These are phyloP conservation scores for Pandemis cinnamomeana DNA, from an alignment of 2,888 invertebrate species.

Conservation along the genomic window DNA sequence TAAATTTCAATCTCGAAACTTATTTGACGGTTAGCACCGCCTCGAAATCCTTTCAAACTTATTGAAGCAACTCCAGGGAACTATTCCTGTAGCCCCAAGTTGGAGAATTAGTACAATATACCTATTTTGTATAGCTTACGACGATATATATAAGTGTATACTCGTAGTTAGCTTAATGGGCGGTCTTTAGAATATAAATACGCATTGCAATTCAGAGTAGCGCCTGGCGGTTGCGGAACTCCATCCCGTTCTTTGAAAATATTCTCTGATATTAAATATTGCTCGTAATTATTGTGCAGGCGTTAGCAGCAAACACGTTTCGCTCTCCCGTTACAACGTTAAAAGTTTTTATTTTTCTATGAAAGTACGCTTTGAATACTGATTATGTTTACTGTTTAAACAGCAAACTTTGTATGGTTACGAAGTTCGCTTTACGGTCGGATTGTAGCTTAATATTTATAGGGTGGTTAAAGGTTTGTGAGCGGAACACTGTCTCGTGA, in stretches of 20 bases:
- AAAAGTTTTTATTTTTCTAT: conserved; percentile 39
- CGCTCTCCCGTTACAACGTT: conserved; percentile 24
- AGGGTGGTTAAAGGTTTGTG: conserved; percentile 45
- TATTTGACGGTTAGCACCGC: conserved; percentile 59
- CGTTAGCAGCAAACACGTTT: conserved; percentile 48
- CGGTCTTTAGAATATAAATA: neutral
- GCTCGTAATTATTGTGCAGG: conserved; percentile 62
- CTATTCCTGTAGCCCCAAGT: conserved; percentile 45
- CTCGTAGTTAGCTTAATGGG: neutral
- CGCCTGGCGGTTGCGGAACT: conserved; percentile 25
- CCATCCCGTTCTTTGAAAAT: conserved; percentile 26
- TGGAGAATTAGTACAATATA: conserved; percentile 32
- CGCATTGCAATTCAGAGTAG: neutral
- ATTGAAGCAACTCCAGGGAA: conserved; percentile 56
- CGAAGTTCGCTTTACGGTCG: conserved; percentile 60
- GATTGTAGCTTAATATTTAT: conserved; percentile 64
- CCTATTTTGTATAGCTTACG: conserved; percentile 22
- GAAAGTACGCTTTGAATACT: conserved; percentile 69
- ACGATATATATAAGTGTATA: neutral
- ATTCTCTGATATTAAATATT: conserved; percentile 48
- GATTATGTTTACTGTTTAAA: conserved; percentile 70
- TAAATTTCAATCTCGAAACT: conserved; percentile 62
- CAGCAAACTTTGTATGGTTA: conserved; percentile 67
- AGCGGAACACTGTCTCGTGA: conserved; percentile 58
- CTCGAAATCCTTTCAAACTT: conserved; percentile 65